Base-by-base conservation (phyloP, 2,113 vertebrate species). In the Drymodes brunneopygia region DNA sequence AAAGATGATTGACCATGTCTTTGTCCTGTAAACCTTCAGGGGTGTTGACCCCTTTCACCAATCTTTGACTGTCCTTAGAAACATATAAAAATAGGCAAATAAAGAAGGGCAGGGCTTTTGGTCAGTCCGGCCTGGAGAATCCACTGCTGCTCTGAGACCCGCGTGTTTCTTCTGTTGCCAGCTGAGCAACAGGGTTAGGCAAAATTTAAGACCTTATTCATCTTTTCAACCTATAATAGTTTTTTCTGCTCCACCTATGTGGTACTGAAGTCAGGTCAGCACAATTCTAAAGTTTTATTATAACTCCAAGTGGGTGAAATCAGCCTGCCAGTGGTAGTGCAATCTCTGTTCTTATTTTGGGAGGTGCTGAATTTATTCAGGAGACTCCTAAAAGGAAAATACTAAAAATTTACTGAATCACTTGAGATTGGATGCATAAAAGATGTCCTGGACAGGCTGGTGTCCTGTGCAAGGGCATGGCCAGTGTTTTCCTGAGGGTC, bases 131-230 rank as follows among this genome's bases (percentile, higher is more conserved):
- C n/a, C n/a, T n/a, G n/a, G n/a, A n/a, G n/a, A n/a, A n/a, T n/a
- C n/a, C n/a, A n/a, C n/a, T n/a, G n/a, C n/a, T n/a, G n/a, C n/a
- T n/a, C n/a, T n/a, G n/a, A n/a, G n/a, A n/a, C n/a, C n/a, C n/a
- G n/a, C n/a, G n/a, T n/a, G n/a, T n/a, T n/a, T n/a, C n/a, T n/a
- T n/a, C n/a, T n/a, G n/a, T n/a, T n/a, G n/a, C n/a, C n/a, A n/a
- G n/a, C n/a, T n/a, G n/a, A n/a, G n/a, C n/a, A n/a, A n/a, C n/a
- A n/a, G n/a, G n/a, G n/a, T 96, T 95, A 96, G 84, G 75, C 60
- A 96, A 90, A 93, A 94, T 86, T 88, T 71, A 96, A 79, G 81
- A 93, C 79, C 50, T 95, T 84, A 87, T 93, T 97, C 83, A 94
- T 94, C 51, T 74, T 95, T 97, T 93, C 75, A 85, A 20, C 90